Base-by-base conservation (phyloP, 2,113 vertebrate species). In the Tetrax tetrax region DNA sequence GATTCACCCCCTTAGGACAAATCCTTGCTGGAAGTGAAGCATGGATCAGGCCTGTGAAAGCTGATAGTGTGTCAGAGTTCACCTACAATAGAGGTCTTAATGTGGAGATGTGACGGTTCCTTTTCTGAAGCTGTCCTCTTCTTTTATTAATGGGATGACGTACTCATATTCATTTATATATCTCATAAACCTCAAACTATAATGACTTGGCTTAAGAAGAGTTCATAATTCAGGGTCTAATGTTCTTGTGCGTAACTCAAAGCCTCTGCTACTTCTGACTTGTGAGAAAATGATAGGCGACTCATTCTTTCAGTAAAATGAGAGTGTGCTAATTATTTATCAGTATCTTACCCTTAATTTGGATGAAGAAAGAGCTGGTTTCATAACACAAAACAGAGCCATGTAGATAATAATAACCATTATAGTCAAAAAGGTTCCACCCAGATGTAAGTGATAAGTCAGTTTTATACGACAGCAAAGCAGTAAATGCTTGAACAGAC, bases 111-210 rank as follows among this genome's bases (percentile, higher is more conserved):
- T 23, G 35, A 17, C 13, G 0, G 25, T 81, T 92, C 91, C 66
- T 86, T 93, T 97, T 93, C 93, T 95, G 70, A 89, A 89, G 74
- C 85, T 48, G 15, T 64, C 61, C 45, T 94, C 70, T 89, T 97
- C 85, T 97, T 96, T 97, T 97, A 97, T 97, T 97, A 89, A 97
- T 97, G 48, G 51, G 47, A 37, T 82, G 78, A 84, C 0, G 16
- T 87, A 64, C 89, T 95, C 91, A 63, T 85, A 56, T 80, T 96
- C 54, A 80, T 93, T 93, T 88, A 77, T 89, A 60, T 89, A 71
- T 48, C 80, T 90, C 86, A 71, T 94, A 96, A 90, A 69, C 71
- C 45, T 82, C 64, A 70, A 89, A 48, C 48, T 83, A 24, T 91
- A 96, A 96, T 94, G 89, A 60, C 81, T 82, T 84, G 70, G 28